phyloP scores from a whole-genome alignment of 2,113 vertebrate species.

The Eublepharis macularius region DNA sequence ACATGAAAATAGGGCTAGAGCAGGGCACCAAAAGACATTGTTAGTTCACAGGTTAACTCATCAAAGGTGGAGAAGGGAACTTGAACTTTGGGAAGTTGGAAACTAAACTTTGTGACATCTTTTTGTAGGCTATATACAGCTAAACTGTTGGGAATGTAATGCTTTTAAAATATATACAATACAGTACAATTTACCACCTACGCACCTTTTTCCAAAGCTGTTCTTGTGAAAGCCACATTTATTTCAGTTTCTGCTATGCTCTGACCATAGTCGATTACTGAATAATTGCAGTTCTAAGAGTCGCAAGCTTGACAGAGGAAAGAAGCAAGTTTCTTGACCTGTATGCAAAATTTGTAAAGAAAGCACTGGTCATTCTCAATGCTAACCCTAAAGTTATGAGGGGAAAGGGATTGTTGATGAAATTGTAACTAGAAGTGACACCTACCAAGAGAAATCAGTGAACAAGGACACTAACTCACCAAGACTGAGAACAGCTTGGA shows the following conservation, averaged over 20 bases:
- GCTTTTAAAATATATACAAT: too few relatives aligned
- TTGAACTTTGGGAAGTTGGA: too few relatives aligned
- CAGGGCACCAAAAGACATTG: too few relatives aligned
- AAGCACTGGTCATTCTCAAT: slow-evolving; percentile 34
- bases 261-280: background rate
- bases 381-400: slow-evolving; percentile 18
- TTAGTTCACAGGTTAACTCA: too few relatives aligned
- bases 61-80: too few relatives aligned
- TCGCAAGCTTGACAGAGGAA: slow-evolving; percentile 42
- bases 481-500: background rate
- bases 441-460: background rate
- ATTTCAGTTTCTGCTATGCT: background rate
- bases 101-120: too few relatives aligned
- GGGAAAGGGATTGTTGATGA: slow-evolving; percentile 17
- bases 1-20: too few relatives aligned
- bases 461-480: background rate
- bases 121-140: too few relatives aligned
- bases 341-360: slow-evolving; percentile 19
- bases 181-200: too few relatives aligned
- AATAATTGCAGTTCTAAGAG: background rate
- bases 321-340: slow-evolving; percentile 17
- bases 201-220: too few relatives aligned
- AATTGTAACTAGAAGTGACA: background rate
- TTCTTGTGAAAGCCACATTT: too few relatives aligned
- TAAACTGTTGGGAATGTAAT: too few relatives aligned